Evolutionary conservation across 1,140 invertebrate species (phyloP).

Genomic region (Cepaea nemoralis): DNA sequence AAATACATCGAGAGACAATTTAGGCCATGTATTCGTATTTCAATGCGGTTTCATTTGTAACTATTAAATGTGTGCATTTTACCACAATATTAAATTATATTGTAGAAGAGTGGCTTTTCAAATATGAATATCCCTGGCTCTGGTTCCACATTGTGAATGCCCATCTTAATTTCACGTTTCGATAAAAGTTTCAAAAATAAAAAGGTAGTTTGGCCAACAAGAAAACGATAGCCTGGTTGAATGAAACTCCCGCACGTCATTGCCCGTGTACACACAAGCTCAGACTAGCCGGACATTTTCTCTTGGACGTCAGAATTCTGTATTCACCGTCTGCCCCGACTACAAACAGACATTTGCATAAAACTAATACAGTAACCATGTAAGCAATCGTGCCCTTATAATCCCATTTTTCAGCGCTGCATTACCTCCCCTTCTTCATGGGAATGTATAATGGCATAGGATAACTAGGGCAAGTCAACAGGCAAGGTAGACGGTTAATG

Average conservation of each 20-base stretch:
- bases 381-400: neutral
- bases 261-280: neutral
- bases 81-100: too few relatives aligned
- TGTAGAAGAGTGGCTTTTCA: too few relatives aligned
- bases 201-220: neutral
- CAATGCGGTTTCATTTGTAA: too few relatives aligned
- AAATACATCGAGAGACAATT: too few relatives aligned
- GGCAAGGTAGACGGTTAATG: neutral
- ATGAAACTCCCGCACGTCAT: neutral
- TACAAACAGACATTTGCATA: slow-evolving; percentile 14
- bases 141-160: too few relatives aligned
- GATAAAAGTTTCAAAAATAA: too few relatives aligned
- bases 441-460: neutral
- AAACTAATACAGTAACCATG: slow-evolving; percentile 7
- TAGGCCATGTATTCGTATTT: too few relatives aligned
- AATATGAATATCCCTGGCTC: too few relatives aligned
- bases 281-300: neutral
- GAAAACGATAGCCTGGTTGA: neutral
- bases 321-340: neutral
- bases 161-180: too few relatives aligned
- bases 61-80: too few relatives aligned
- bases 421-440: neutral
- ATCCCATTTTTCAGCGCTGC: neutral
- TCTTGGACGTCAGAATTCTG: neutral
- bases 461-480: neutral